Evolutionary conservation across 2,797 vertebrate species (phyloP), one percentile per base, ranked within the genome.

Genomic region (Rousettus madagascariensis): DNA sequence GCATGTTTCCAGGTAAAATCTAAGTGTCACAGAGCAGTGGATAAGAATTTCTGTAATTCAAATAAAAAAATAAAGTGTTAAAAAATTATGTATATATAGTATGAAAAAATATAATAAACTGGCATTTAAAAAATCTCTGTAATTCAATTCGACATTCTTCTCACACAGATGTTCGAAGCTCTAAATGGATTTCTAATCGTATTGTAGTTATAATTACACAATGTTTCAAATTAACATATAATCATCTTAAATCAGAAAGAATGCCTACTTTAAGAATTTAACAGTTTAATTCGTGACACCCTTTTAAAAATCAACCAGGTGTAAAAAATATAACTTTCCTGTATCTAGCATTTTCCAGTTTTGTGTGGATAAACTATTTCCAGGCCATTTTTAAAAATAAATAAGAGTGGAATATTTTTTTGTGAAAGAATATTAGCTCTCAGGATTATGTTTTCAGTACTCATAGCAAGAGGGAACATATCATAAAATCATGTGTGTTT

Each of bases 281-380:
- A 65, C 30, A 11, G 41, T 72, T 82, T 71, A 86, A 72, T 82
- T 61, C 5, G 19, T 16, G 33, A 72, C 0, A 1, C n/a, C 13
- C 49, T 86, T 93, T 74, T 72, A 33, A 83, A 83, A 93, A 82
- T n/a, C 5, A 71, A 59, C 46, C 36, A 53, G 43, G 36, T 65
- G 19, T 86, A 87, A 90, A 96, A 11, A 91, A 86, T 46, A 84
- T 4, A 49, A 33, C 43, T 75, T 92, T 75, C 68, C n/a, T 94
- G 53, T 68, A 28, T 65, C 51, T 87, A 69, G 26, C 65, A 63
- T 72, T 83, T 96, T 83, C 91, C 69, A 94, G 66, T 51, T 92
- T 86, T 43, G 57, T 90, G 41, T 90, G 57, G n/a, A 61, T 78
- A 90, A 92, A 93, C 74, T 20, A 86, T 38, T 86, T 90, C 68